Evolutionary conservation across 2,797 vertebrate species (phyloP), one percentile per base, ranked within the genome.

Genomic region (Girardinus metallicus): DNA sequence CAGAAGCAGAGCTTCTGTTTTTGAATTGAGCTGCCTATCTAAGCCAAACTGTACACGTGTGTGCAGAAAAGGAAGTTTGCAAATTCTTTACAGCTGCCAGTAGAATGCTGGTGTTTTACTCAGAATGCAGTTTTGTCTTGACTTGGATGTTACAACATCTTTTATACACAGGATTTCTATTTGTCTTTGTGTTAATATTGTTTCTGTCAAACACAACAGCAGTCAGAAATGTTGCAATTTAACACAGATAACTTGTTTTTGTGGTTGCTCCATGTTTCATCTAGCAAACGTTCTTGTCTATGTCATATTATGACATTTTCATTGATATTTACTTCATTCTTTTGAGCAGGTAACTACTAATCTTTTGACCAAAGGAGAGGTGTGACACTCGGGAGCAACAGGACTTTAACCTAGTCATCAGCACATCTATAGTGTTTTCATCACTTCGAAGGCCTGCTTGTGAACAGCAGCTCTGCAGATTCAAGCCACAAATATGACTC

Each of bases 401-500:
- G 44, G 60, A 74, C 34, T 34, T 36, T 39, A 51, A 78, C 64
- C 49, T 29, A 57, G 39, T 73, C 72, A 36, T n/a, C 46, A 15
- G 0, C 47, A 83, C 18, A 47, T 57, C 70, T 12, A 34, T 1
- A 39, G 39, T 73, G 47, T 60, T 43, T 1, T 49, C 7, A 2
- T 68, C 23, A 43, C 66, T 81, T 34, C 29, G 5, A 0, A 53
- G 36, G 16, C 46, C 79, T 72, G 66, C 44, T 76, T 49, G 26
- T n/a, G 43, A 6, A 64, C n/a, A 77, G 76, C 29, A 79, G 26
- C 64, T 70, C 64, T 85, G 34, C 66, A 73, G 53, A 73, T 41
- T 80, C 26, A 60, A 43, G 76, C 29, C 12, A 64, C 80, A 91
- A 49, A 86, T 70, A 99, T 99, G 97, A 96, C 96, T 78, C 97